These are phyloP conservation scores for Actenoides lindsayi DNA, from an alignment of 2,113 vertebrate genomes.

Conservation along the genomic window DNA sequence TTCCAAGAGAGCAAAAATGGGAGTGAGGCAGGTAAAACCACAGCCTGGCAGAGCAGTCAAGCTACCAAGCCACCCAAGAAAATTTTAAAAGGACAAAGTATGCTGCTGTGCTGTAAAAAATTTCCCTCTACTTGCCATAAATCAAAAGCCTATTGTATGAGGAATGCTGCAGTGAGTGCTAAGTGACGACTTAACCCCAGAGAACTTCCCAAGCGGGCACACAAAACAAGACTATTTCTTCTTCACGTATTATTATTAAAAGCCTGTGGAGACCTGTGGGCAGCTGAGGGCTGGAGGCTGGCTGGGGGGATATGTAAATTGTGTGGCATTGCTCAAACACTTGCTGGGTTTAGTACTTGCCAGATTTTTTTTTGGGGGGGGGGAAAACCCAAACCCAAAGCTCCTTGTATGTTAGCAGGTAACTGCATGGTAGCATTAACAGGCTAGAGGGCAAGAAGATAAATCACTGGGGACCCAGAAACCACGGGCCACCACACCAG, in stretches of 20 bases:
- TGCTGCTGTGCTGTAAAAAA: neutral
- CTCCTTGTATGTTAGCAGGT: neutral
- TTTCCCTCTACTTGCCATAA: neutral
- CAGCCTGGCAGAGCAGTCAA: neutral
- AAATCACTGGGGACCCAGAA: neutral
- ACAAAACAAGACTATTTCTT: neutral
- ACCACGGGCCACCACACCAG: too few relatives aligned
- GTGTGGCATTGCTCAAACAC: neutral
- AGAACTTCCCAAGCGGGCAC: neutral
- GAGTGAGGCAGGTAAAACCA: neutral
- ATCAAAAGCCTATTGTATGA: rapidly evolving
- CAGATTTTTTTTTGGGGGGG: neutral
- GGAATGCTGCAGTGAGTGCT: neutral
- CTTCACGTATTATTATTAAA: neutral
- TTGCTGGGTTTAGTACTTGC: neutral
- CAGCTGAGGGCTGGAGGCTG: neutral
- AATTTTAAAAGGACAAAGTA: neutral
- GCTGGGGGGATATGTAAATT: neutral
- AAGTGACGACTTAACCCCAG: neutral
- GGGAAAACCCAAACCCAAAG: neutral
- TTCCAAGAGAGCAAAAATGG: neutral
- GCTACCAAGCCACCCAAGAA: neutral
- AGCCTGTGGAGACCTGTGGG: neutral
- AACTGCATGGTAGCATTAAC: neutral
- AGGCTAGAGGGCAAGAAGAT: neutral